Conservation (phyloP, 2,888 invertebrate species). For the Molanna angustata region DNA sequence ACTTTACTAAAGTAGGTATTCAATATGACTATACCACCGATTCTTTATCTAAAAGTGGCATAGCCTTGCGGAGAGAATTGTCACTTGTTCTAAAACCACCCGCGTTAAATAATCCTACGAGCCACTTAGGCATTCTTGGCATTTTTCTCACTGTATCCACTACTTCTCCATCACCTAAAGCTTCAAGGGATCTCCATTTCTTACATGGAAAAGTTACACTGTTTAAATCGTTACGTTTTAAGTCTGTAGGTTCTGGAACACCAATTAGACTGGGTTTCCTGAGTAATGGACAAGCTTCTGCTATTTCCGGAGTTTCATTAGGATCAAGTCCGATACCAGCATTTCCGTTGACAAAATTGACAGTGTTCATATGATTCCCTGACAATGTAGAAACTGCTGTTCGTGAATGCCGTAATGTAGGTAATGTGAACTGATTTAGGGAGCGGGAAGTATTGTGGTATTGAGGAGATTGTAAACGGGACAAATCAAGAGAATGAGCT, state of each 20-base stretch:
- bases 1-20: no score
- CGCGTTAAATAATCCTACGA: conserved; percentile 72
- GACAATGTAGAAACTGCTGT: conserved; percentile 40
- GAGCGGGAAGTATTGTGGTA: conserved; percentile 34
- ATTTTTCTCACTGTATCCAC: conserved; percentile 54
- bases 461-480: conserved; percentile 33
- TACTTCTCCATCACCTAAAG: conserved; percentile 47
- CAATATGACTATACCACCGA: conserved; percentile 43
- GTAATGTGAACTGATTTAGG: conserved; percentile 35
- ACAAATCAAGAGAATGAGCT: conserved; percentile 42
- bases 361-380: conserved; percentile 36
- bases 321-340: conserved; percentile 41
- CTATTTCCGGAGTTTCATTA: conserved; percentile 35
- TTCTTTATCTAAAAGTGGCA: conserved; percentile 51
- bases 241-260: conserved; percentile 44
- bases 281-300: conserved; percentile 45
- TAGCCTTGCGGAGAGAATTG: conserved; percentile 46
- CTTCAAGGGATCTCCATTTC: conserved; percentile 78
- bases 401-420: conserved; percentile 4
- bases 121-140: conserved; percentile 67
- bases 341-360: conserved; percentile 46
- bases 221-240: conserved; percentile 43
- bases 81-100: conserved; percentile 66
- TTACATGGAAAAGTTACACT: conserved; percentile 58
- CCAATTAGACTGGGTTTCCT: conserved; percentile 47